phyloP scores from a whole-genome alignment of 1,140 invertebrate genomes.

The Caerostris darwini region DNA sequence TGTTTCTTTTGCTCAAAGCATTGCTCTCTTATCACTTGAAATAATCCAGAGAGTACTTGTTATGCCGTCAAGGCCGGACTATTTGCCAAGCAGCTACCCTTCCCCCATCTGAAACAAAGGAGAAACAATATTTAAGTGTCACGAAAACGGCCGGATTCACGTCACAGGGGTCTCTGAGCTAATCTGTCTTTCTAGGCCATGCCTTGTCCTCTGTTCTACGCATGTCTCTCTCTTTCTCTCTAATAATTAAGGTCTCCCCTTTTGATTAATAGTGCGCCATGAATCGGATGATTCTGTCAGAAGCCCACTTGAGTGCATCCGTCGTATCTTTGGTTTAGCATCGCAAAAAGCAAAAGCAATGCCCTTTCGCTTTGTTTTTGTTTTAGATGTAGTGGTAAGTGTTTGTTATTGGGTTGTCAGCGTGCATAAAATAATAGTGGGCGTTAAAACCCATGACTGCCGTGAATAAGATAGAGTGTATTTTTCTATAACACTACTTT shows the following conservation, averaged over 20 bases:
- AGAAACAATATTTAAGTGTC: slow-evolving; percentile 41
- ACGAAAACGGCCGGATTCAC: neutral
- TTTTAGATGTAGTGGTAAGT: no score
- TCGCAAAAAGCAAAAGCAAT: no score
- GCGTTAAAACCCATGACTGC: no score
- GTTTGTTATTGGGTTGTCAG: no score
- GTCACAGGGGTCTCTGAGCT: slow-evolving; percentile 21
- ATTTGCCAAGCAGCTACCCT: neutral
- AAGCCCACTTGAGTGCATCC: no score
- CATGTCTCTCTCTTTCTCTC: neutral
- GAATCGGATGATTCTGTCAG: neutral
- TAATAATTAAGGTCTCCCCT: neutral
- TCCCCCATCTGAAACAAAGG: neutral
- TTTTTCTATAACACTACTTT: no score
- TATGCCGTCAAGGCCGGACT: slow-evolving; percentile 16
- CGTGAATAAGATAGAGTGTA: no score
- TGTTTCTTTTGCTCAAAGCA: neutral
- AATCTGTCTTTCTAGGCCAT: slow-evolving; percentile 44
- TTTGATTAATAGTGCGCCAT: neutral
- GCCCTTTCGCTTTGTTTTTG: no score
- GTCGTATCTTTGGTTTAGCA: no score
- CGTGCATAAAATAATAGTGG: no score
- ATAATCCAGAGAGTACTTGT: neutral
- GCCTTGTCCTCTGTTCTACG: slow-evolving; percentile 39
- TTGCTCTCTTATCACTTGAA: neutral